Percentiles rank a stretch among this genome's conserved stretches.
These are phyloP conservation scores for Gobio gobio DNA, from an alignment of 2,113 vertebrate species.

Conservation along the genomic window DNA sequence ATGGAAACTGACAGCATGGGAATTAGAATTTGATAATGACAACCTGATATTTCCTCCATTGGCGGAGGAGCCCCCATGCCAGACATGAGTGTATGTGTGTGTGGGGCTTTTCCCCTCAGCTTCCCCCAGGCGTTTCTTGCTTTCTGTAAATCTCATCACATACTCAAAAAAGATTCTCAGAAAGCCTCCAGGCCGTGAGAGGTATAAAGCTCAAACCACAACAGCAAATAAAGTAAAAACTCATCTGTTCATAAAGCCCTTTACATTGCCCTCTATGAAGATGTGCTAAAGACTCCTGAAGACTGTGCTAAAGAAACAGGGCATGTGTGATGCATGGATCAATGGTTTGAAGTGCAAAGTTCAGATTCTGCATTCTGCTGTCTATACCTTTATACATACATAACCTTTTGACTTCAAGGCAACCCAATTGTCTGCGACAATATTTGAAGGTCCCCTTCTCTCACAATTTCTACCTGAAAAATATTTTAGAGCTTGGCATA, in stretches of 20 bases:
- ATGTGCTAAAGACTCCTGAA: not conserved
- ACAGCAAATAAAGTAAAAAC: slow-evolving; percentile 34
- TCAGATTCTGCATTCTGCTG: not conserved
- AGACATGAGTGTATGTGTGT: not conserved
- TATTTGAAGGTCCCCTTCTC: too few relatives aligned
- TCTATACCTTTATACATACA: not conserved
- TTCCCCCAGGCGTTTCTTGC: slow-evolving; percentile 43
- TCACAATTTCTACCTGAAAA: too few relatives aligned
- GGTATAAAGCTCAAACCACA: slow-evolving; percentile 35
- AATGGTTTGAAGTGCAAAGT: not conserved
- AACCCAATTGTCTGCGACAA: too few relatives aligned
- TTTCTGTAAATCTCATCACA: slow-evolving; percentile 45
- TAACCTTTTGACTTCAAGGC: too few relatives aligned
- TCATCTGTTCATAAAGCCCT: not conserved
- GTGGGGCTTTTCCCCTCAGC: slow-evolving; percentile 29
- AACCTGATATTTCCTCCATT: slow-evolving; percentile 63
- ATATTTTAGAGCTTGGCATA: too few relatives aligned
- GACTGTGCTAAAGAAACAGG: not conserved
- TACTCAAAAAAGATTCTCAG: slow-evolving; percentile 39
- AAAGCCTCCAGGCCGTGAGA: slow-evolving; percentile 29
- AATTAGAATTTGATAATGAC: slow-evolving; percentile 72
- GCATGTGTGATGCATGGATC: not conserved
- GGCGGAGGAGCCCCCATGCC: slow-evolving; percentile 39
- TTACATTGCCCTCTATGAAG: not conserved
- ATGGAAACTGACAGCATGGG: slow-evolving; percentile 67